Evolutionary conservation across 1,140 invertebrate species (phyloP), one percentile per base, ranked within the genome.

Genomic region (Nebria ingens): DNA sequence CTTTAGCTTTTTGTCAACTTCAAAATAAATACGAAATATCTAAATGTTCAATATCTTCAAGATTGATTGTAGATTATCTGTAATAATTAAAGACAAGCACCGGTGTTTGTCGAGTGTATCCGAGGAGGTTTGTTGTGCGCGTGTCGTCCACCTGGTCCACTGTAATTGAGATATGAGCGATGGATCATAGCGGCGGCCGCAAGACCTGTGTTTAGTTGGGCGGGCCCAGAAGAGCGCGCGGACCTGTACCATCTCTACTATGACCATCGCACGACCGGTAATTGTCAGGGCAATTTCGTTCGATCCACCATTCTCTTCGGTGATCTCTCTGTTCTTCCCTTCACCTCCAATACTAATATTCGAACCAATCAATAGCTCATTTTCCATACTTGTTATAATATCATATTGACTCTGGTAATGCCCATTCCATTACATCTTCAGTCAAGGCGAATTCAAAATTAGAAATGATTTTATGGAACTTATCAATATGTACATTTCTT

Each of bases 141-240:
- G 40, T 45, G 40, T 6, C 15, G 40, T 17, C 40, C 40, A 45
- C 6, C 40, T 45, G 40, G 40, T 45, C 6, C 40, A 45, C 40
- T 45, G 40, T 45, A 45, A 45, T 45, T 45, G 40, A 45, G 40
- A 45, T 45, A 45, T 45, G 40, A 45, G 40, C 40, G 40, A 45
- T 45, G 40, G 40, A 45, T 45, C 15, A 45, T 45, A 45, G 40
- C 40, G 6, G 40, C 40, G 40, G 40, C 15, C 40, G 6, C 6
- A 45, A 45, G 40, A 45, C 40, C 40, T 45, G 40, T 45, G 40
- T 45, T 45, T 45, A 45, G 40, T 45, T 45, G 40, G 40, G 40
- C 40, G 40, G 40, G 17, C 17, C 15, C 40, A 9, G 17, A 17
- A 45, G 40, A 45, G 15, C 40, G n/a, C 25, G 15, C 17, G 40